Base-by-base conservation (phyloP, 2,797 vertebrate species). In the Melanotaenia maccullochi region DNA sequence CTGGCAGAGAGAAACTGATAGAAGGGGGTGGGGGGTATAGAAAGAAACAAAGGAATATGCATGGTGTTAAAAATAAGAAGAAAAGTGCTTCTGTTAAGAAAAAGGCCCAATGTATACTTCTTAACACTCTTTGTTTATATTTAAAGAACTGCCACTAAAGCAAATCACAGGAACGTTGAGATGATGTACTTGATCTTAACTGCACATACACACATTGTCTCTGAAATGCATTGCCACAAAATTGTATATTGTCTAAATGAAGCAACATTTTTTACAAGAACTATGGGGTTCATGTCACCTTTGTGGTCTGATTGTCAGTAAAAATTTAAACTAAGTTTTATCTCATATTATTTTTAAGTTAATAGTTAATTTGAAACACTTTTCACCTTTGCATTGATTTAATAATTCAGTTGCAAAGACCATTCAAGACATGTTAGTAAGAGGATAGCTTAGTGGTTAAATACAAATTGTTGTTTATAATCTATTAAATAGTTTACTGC, bases 1-100 rank as follows among this genome's bases (percentile, higher is more conserved):
- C 73, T 83, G 83, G 83, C 74, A 44, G 81, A 83, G 75, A 84
- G 78, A 88, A 80, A 73, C 69, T 60, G 78, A 85, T 69, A 42
- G 67, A 71, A 3, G 33, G 14, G 7, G 24, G 65, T 65, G 51
- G 7, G 42, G 44, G 44, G 5, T 55, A 28, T 2, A 16, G 68
- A 69, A 58, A 82, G 74, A 55, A 63, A 67, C 49, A 69, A 54
- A 71, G 42, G 61, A 76, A 86, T 70, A 78, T 71, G 49, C 55
- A 25, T 64, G 65, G 16, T 47, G 25, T 8, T 30, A 79, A 82
- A 70, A 71, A 76, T 79, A 54, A 79, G 71, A 74, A 90, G 75
- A 79, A 83, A 62, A 54, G 44, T 20, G 60, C 72, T 57, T 83
- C 75, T 83, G 71, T 79, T 74, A 16, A 68, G 47, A 78, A 52